Conservation (phyloP, 1,140 invertebrate genomes). For the Arctopsyche grandis region DNA sequence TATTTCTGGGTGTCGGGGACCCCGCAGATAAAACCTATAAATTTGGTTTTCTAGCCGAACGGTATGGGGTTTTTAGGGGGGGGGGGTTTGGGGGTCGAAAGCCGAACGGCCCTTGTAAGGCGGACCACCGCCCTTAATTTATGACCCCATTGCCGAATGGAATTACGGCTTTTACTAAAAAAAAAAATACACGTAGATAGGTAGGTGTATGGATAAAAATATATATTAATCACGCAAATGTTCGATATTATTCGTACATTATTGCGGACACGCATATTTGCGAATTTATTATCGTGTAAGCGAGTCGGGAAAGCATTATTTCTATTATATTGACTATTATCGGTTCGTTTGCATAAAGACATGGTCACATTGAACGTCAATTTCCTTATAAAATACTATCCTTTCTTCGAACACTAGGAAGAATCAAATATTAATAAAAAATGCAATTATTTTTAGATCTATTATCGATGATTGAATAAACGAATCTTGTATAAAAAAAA, state of each 20-base stretch:
- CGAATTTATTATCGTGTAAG: background rate
- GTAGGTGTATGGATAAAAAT: background rate
- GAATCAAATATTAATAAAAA: no score
- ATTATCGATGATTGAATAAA: no score
- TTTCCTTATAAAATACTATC: no score
- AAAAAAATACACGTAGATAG: background rate
- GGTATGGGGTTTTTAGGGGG: background rate
- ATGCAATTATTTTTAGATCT: no score
- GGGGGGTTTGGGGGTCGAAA: background rate
- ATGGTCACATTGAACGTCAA: no score
- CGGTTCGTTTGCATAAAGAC: no score
- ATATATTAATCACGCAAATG: constrained; percentile 15
- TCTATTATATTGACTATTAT: no score
- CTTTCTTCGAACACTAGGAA: no score
- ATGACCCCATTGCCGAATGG: constrained; percentile 31
- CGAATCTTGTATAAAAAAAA: no score
- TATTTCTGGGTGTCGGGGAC: background rate
- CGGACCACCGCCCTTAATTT: constrained; percentile 41
- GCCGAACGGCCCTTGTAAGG: constrained; percentile 34
- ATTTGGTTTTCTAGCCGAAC: constrained; percentile 43
- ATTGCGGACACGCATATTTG: constrained; percentile 15
- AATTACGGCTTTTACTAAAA: constrained; percentile 27
- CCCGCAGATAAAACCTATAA: constrained; percentile 51
- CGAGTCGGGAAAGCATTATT: background rate
- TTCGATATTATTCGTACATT: constrained; percentile 17